A percentile compares a stretch with the other conserved stretches of the same genome.
Evolutionary conservation across 1,140 invertebrate genomes (phyloP).

Genomic region (Portunus trituberculatus): DNA sequence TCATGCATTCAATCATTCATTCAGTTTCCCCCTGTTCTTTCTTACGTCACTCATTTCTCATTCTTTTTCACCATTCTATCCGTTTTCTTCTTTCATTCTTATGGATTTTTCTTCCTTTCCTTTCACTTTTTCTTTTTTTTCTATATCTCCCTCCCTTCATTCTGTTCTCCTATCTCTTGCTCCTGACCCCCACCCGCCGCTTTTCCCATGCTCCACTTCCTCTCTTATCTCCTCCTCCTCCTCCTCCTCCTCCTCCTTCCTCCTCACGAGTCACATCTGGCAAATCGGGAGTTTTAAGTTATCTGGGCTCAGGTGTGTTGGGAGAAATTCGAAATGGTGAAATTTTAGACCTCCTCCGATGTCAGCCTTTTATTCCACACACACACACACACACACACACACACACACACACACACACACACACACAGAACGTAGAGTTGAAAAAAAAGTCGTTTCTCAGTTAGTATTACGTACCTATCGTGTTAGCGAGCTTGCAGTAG

Average conservation of each 20-base stretch:
- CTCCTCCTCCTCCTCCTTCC: background rate
- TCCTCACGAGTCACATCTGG: background rate
- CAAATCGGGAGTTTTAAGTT: conserved; percentile 4
- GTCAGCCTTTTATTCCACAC: background rate
- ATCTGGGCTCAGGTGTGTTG: background rate
- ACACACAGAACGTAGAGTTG: background rate
- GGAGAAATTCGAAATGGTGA: background rate
- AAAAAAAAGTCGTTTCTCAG: background rate
- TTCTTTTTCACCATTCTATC: too few relatives aligned
- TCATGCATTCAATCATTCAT: background rate
- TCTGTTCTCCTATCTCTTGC: background rate
- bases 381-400: conserved; percentile 18
- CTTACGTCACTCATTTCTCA: background rate
- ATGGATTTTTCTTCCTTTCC: background rate
- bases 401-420: conserved; percentile 20
- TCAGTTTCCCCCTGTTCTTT: background rate
- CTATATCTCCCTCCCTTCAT: background rate
- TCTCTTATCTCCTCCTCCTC: background rate
- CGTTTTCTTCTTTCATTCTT: background rate
- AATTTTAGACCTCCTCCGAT: background rate
- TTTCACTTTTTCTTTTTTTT: background rate
- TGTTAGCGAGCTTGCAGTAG: background rate
- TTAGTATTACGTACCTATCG: background rate
- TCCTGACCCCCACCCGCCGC: background rate
- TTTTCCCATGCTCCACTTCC: background rate